Percentiles rank a stretch among this genome's conserved stretches.
Conservation (phyloP, 2,888 invertebrate genomes). For the Julus scandinavius region DNA sequence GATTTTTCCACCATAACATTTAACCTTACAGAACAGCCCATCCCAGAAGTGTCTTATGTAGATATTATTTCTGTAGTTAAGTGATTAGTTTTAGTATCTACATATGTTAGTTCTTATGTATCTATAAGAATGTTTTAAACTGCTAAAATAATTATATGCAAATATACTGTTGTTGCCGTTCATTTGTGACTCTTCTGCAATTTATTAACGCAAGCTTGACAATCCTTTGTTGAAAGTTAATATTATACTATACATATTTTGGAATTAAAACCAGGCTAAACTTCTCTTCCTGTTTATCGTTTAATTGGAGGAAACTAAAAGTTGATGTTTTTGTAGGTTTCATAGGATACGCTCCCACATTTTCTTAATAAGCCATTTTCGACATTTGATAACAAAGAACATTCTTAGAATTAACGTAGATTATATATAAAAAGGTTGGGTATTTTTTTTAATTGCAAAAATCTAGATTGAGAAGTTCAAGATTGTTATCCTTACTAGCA, state of each 20-base stretch:
- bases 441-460: neutral
- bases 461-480: neutral
- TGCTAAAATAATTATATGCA: too few relatives aligned
- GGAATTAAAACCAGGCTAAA: neutral
- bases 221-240: neutral
- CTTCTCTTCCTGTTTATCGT: conserved; percentile 6
- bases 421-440: neutral
- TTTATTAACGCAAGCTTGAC: too few relatives aligned
- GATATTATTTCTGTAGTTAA: too few relatives aligned
- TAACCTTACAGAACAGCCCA: too few relatives aligned
- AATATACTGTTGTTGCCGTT: too few relatives aligned
- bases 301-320: neutral
- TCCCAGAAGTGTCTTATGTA: too few relatives aligned
- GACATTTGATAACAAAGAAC: neutral
- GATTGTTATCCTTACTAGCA: neutral
- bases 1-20: too few relatives aligned
- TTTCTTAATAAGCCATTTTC: neutral
- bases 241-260: neutral
- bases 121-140: too few relatives aligned
- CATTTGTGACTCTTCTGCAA: too few relatives aligned
- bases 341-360: conserved; percentile 26
- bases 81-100: too few relatives aligned
- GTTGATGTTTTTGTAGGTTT: neutral
- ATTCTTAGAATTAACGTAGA: neutral
- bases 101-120: too few relatives aligned